These are phyloP conservation scores for Blastomussa wellsi DNA, from an alignment of 92 coral and sea anemone genomes.

Conservation along the genomic window DNA sequence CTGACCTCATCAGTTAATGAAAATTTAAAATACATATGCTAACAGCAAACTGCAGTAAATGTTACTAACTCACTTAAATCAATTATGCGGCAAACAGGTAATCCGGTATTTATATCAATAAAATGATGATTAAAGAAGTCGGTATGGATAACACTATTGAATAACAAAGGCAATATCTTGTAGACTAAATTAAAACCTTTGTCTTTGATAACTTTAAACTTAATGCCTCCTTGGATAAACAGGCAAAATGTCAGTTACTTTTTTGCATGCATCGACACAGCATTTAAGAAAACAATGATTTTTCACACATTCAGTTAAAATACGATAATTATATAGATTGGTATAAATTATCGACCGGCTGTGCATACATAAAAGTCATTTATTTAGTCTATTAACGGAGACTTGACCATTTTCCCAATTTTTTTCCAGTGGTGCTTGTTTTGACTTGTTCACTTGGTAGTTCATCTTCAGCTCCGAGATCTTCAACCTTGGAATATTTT, in stretches of 20 bases:
- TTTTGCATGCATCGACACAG: background rate
- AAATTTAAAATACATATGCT: background rate
- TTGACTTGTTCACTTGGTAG: background rate
- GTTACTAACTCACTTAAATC: background rate
- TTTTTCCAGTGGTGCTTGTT: background rate
- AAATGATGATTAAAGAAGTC: background rate
- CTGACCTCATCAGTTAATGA: background rate
- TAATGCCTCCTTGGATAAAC: background rate
- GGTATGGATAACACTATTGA: background rate
- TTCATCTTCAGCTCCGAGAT: background rate
- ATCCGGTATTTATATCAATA: background rate
- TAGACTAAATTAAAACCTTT: background rate
- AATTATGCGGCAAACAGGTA: background rate
- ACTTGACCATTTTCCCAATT: slow-evolving; percentile 10
- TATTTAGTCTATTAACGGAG: background rate
- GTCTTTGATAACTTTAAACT: background rate
- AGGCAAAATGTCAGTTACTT: background rate
- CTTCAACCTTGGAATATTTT: slow-evolving; percentile 12
- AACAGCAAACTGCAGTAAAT: background rate
- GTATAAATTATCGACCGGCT: background rate
- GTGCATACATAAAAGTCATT: background rate
- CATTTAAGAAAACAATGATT: too few relatives aligned
- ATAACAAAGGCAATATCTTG: background rate
- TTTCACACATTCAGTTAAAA: too few relatives aligned
- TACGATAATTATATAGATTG: background rate